Evolutionary conservation across 2,797 vertebrate species (phyloP), one percentile per base, ranked within the genome.

Genomic region (Valencia hispanica): DNA sequence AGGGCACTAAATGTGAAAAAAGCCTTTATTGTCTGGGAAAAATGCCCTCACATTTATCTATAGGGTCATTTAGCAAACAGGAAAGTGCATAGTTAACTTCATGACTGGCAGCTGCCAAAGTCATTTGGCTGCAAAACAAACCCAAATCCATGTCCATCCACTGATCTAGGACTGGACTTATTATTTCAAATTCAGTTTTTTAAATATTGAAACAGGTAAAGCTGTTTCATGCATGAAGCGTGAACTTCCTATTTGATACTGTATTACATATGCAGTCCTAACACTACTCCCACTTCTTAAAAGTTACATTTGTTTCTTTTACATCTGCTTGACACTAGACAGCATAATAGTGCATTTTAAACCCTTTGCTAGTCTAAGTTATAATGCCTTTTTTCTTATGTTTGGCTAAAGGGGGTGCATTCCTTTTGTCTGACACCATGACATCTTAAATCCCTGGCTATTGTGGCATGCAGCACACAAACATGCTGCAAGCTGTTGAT

Each of bases 381-480:
- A 63, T 20, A 0, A 63, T 36, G 34, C 22, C n/a, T 63, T 10
- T 36, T 20, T 63, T 63, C 17, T 36, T 22, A 63, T 20, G 9
- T 63, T 34, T 63, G 59, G 32, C 59, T 4, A 63, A 63, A 63
- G n/a, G 59, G 59, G 36, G 32, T 36, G 32, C 59, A 63, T 63
- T 63, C 59, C 59, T 36, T 63, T 18, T 63, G 59, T 63, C 59
- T 36, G 59, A 63, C 20, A 11, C 18, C 59, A 63, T 63, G 32
- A 63, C 59, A 63, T 63, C 59, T 63, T 36, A 63, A 63, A 36
- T 22, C 59, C 32, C 59, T 63, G 32, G 32, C 5, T 36, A 36
- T 63, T 5, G 18, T 63, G 59, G 59, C n/a, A n/a, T n/a, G n/a
- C 59, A 63, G 59, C 59, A 63, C 59, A 36, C 59, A 63, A 63